Evolutionary conservation across 2,113 vertebrate species (phyloP), one percentile per base, ranked within the genome.

Genomic region (Urocitellus parryii): DNA sequence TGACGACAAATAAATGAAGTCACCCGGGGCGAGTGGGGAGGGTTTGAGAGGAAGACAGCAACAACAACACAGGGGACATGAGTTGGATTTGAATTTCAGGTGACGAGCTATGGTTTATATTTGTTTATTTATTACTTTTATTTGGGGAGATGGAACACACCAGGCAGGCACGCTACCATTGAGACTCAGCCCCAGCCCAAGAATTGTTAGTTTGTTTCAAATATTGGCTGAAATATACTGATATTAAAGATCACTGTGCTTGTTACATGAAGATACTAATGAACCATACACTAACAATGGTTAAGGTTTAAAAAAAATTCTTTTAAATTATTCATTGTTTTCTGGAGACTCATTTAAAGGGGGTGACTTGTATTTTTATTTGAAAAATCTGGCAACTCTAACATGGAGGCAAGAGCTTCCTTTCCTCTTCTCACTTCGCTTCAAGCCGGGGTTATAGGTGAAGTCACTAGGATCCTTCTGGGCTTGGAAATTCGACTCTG

Each of bases 141-240:
- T 45, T 8, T 45, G 45, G 45, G 45, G 48, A 51, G 48, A 13
- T 51, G 12, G 29, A 14, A 32, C 1, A 14, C 32, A 12, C 27
- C 11, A 13, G 63, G 29, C 29, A 67, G 32, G 65, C 65, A 63
- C 34, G 65, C 14, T 68, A 34, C 32, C 32, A 68, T 68, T 34
- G 65, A 68, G 29, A 14, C 65, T 14, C 29, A 34, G 12, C 32
- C 65, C 65, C 65, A 68, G 24, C 3, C 16, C 32, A n/a, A n/a
- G 13, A 70, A 70, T 70, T 18, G 65, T 67, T 70, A 70, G 34
- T 70, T 18, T 61, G 7, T 53, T 32, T 80, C 80, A 70, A 67
- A 42, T 95, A 45, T 88, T 84, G 86, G 81, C 48, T 61, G 24
- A 32, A n/a, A 61, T 61, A 82, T n/a, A 73, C 16, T 92, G 93